A percentile compares a stretch with the other conserved stretches of the same genome.
Evolutionary conservation across 2,888 invertebrate species (phyloP).

Genomic region (Melikaiella ostensackeni): DNA sequence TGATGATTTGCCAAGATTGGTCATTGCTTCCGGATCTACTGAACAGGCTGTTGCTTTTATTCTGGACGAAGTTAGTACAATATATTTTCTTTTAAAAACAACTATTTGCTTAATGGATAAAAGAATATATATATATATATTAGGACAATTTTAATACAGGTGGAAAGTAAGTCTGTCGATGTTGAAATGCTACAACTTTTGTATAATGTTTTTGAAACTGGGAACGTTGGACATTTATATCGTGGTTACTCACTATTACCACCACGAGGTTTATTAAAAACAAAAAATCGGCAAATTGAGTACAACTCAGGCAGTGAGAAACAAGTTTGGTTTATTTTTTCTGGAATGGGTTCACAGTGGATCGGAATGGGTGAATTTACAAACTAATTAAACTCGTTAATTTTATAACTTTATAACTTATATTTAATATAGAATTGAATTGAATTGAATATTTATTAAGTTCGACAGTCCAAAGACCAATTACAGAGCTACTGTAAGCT

Average conservation of each 20-base stretch:
- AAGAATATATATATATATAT: not conserved
- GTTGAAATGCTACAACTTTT: slow-evolving; percentile 81
- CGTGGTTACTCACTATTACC: slow-evolving; percentile 85
- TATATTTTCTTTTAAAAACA: not conserved
- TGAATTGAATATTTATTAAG: no score
- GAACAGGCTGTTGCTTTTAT: slow-evolving; percentile 84
- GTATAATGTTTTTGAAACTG: slow-evolving; percentile 81
- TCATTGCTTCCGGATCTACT: slow-evolving; percentile 87
- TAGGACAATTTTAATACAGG: slow-evolving; percentile 57
- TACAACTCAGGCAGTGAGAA: slow-evolving; percentile 82
- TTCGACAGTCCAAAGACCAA: no score
- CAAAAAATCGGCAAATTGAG: slow-evolving; percentile 75
- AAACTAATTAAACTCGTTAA: not conserved
- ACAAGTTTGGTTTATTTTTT: slow-evolving; percentile 93
- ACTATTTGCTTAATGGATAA: not conserved
- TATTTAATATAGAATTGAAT: not conserved
- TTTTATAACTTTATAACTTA: no score
- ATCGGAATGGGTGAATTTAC: slow-evolving; percentile 35
- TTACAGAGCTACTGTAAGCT: no score
- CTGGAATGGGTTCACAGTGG: slow-evolving; percentile 89
- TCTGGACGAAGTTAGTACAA: slow-evolving; percentile 80
- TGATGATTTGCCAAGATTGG: slow-evolving; percentile 84
- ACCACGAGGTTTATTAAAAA: slow-evolving; percentile 64
- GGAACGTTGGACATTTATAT: slow-evolving; percentile 82
- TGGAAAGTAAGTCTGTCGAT: slow-evolving; percentile 81